Base-by-base conservation (phyloP, 1,140 invertebrate species). In the Hycleus cichorii region DNA sequence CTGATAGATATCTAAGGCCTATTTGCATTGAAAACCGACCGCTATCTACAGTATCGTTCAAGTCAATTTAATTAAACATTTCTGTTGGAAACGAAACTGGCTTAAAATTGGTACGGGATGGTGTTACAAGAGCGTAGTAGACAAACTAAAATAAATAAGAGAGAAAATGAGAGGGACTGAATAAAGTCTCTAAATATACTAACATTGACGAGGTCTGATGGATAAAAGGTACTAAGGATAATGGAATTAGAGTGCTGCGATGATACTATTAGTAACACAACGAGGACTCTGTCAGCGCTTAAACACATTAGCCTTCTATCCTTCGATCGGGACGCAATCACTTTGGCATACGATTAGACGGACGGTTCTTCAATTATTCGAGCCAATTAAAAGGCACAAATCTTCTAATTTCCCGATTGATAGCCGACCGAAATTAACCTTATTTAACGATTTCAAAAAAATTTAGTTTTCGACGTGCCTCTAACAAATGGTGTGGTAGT, bases 221-320 rank as follows among this genome's bases (percentile, higher is more conserved):
- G 60, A 58, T 58, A 62, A 62, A 62, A 62, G 60, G 60, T 62
- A 62, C 56, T 50, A 40, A 32, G 56, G 56, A 62, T 62, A 62
- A 62, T 62, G 55, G 60, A 62, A 62, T 62, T 62, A 62, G 60
- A 62, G 60, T 62, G 60, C 54, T 54, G 55, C 55, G 60, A 62
- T 62, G 60, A 62, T 58, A 62, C 60, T 62, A 62, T 62, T 62
- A 62, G 56, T 54, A 58, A 55, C 54, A 58, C 49, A 49, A 50
- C 46, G 60, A 58, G 49, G 49, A 51, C 60, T 52, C 55, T 62
- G 60, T 62, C 56, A 51, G 52, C 54, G 50, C 55, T 55, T 62
- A 62, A 62, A 51, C 54, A 58, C 60, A 62, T 62, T 62, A 62
- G 60, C 56, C 32, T 51, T 56, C 48, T 56, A 57, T 60, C 59